phyloP scores from a whole-genome alignment of 2,797 vertebrate genomes.

The Rallus crepitans region DNA sequence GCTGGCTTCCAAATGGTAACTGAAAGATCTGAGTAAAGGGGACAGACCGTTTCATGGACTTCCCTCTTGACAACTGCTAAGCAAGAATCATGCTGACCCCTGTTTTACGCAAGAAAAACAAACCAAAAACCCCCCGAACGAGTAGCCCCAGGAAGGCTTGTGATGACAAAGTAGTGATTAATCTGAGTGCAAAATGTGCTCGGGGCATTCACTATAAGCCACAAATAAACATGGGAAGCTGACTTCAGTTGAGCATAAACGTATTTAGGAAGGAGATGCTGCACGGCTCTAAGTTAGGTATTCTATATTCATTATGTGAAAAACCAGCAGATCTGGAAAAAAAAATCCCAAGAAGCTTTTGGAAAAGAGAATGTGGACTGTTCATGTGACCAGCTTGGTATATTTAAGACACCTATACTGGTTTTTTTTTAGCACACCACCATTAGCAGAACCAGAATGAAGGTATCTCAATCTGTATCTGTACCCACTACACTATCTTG shows the following conservation, averaged over 20 bases:
- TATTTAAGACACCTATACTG: neutral
- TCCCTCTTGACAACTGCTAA: neutral
- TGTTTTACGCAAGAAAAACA: neutral
- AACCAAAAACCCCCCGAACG: neutral
- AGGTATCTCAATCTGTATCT: neutral
- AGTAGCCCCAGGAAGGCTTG: neutral
- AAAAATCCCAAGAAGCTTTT: neutral
- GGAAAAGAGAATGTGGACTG: neutral
- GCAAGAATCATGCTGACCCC: neutral
- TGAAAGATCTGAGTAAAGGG: neutral
- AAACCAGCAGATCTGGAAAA: neutral
- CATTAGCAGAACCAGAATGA: neutral
- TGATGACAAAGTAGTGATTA: neutral
- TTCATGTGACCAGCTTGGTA: neutral
- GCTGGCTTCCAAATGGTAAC: neutral
- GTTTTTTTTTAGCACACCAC: neutral
- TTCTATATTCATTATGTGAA: neutral
- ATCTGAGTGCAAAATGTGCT: neutral
- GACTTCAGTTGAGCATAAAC: neutral
- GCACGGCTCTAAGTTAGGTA: neutral
- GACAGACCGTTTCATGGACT: neutral
- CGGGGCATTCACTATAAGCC: neutral
- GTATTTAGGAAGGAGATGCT: neutral
- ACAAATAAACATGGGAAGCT: constrained; percentile 10
- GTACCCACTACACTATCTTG: neutral